Evolutionary conservation across 1,140 invertebrate species (phyloP).

Genomic region (Nebria ingens): DNA sequence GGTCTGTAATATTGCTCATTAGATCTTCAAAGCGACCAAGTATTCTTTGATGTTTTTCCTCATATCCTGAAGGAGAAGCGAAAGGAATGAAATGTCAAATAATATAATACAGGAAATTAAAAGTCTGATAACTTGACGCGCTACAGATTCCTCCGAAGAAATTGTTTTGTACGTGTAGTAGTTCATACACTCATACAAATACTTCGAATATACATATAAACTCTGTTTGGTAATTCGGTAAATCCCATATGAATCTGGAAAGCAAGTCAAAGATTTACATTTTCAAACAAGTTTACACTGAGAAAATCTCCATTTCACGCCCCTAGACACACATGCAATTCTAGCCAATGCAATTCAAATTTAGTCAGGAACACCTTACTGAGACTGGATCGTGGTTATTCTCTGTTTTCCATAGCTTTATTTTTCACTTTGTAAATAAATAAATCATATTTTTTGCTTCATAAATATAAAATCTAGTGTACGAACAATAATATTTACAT

Average conservation of each 20-base stretch:
- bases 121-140: too few species aligned
- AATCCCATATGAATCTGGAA: background rate
- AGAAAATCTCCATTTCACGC: conserved; percentile 2
- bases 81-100: background rate
- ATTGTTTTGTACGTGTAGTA: background rate
- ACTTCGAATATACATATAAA: background rate
- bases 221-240: background rate
- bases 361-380: background rate
- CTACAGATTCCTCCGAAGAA: background rate
- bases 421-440: too few species aligned
- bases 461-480: too few species aligned
- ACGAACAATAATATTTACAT: too few species aligned
- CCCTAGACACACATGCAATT: background rate
- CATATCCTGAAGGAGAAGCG: background rate
- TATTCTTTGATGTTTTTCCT: background rate
- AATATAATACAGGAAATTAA: background rate
- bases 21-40: background rate
- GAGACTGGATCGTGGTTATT: background rate
- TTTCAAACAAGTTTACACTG: background rate
- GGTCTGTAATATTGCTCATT: background rate
- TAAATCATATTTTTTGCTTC: too few species aligned
- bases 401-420: background rate
- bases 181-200: background rate
- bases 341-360: conserved; percentile 4
- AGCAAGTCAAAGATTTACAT: conserved; percentile 2